A percentile compares a stretch with the other conserved stretches of the same genome.
Conservation (phyloP, 53 echinoderm and acorn worm species). For the Antedon mediterranea region DNA sequence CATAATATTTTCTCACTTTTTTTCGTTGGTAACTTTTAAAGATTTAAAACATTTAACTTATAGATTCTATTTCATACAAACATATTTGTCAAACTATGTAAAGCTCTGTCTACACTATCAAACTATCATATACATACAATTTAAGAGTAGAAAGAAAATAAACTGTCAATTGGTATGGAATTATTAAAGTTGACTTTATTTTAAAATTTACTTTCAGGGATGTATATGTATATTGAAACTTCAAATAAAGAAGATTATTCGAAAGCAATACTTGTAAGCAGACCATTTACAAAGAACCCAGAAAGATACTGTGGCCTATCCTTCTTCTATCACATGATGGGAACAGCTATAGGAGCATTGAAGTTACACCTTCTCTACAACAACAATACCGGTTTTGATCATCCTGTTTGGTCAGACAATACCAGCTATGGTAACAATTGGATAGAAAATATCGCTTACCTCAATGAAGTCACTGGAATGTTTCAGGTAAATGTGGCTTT, state of each 20-base stretch:
- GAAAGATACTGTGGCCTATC: slow-evolving; percentile 40
- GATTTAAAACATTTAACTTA: too few species aligned
- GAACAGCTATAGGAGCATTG: slow-evolving; percentile 47
- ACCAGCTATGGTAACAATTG: slow-evolving; percentile 54
- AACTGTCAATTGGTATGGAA: background rate
- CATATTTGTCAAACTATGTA: too few species aligned
- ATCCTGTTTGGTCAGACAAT: slow-evolving; percentile 17
- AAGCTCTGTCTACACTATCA: too few species aligned
- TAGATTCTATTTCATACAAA: too few species aligned
- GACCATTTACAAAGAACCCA: slow-evolving; percentile 39
- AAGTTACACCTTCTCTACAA: slow-evolving; percentile 15
- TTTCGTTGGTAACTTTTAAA: too few species aligned
- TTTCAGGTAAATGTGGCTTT: slow-evolving; percentile 66
- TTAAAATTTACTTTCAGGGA: slow-evolving; percentile 31
- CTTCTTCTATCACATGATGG: slow-evolving; percentile 93
- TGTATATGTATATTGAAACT: slow-evolving; percentile 82
- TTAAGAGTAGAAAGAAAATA: too few species aligned
- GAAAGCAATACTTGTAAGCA: slow-evolving; percentile 40
- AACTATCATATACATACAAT: too few species aligned
- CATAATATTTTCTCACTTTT: too few species aligned
- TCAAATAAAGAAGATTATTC: slow-evolving; percentile 29
- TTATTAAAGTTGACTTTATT: too few species aligned
- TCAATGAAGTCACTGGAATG: slow-evolving; percentile 38
- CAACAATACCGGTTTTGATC: slow-evolving; percentile 8
- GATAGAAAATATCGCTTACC: slow-evolving; percentile 41